Percentiles rank a stretch among this genome's conserved stretches.
Evolutionary conservation across 2,888 invertebrate genomes (phyloP).

Genomic region (Synergus japonicus): DNA sequence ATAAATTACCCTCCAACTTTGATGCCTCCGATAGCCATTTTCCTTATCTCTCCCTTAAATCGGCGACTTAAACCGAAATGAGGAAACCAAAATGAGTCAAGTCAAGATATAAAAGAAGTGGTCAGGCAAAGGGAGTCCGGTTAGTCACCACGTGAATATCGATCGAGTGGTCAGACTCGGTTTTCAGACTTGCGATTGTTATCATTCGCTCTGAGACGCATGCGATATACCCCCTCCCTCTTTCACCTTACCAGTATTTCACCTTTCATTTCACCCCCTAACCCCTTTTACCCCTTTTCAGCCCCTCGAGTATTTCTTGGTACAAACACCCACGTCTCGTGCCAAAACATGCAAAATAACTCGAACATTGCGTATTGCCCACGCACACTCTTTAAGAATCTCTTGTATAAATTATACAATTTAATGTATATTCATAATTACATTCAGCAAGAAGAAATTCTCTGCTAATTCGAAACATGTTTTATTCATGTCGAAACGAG

Average conservation of each 20-base stretch:
- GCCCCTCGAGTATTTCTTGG: conserved; percentile 3
- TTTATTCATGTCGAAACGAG: conserved; percentile 30
- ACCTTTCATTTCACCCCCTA: neutral
- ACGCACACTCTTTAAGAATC: conserved; percentile 16
- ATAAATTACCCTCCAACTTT: conserved; percentile 12
- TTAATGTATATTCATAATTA: conserved; percentile 39
- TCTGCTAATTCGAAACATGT: conserved; percentile 13
- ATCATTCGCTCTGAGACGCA: conserved; percentile 39
- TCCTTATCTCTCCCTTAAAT: conserved; percentile 27
- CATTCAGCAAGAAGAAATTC: conserved; percentile 19
- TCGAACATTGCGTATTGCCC: conserved; percentile 14
- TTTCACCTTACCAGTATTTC: neutral
- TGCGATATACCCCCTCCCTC: neutral
- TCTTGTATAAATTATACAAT: neutral
- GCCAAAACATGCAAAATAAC: conserved; percentile 33
- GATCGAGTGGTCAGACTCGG: conserved; percentile 59
- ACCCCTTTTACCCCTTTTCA: neutral
- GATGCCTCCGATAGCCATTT: conserved; percentile 18
- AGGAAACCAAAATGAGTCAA: conserved; percentile 52
- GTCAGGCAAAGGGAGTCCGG: conserved; percentile 30
- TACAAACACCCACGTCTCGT: conserved; percentile 29
- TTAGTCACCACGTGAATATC: conserved; percentile 57
- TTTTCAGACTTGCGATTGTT: conserved; percentile 34
- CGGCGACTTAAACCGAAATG: conserved; percentile 2
- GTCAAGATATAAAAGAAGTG: conserved; percentile 31